phyloP scores from a whole-genome alignment of 2,113 vertebrate species.

The Percopsis transmontana region DNA sequence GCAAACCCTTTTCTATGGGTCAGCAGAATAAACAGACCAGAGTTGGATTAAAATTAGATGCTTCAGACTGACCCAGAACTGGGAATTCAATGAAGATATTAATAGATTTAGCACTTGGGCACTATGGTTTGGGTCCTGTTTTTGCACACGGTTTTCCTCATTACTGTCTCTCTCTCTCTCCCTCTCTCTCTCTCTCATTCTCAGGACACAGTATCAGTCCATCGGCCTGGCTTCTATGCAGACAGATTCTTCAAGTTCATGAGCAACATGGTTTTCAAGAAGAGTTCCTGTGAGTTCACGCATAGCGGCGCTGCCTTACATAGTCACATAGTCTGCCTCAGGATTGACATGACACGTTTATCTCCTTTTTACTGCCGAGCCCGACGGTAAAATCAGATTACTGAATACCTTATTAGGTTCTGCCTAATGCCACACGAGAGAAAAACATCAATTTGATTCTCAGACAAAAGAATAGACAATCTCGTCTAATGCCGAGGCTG shows the following conservation, averaged over 20 bases:
- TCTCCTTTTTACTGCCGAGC: slow-evolving; percentile 31
- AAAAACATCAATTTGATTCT: slow-evolving; percentile 11
- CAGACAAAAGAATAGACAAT: too few species aligned
- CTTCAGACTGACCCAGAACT: too few species aligned
- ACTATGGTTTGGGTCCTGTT: slow-evolving; percentile 25
- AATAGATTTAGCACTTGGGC: too few species aligned
- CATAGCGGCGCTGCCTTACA: slow-evolving; percentile 48
- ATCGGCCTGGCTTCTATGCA: slow-evolving; percentile 96
- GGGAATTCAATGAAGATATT: too few species aligned
- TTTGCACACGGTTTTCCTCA: slow-evolving; percentile 36
- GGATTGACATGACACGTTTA: slow-evolving; percentile 22
- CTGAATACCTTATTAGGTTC: slow-evolving; percentile 48
- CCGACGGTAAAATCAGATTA: slow-evolving; percentile 41
- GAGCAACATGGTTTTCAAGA: slow-evolving; percentile 93
- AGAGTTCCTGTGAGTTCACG: slow-evolving; percentile 91
- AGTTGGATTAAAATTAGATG: background rate
- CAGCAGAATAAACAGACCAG: background rate
- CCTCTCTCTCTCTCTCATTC: slow-evolving; percentile 39
- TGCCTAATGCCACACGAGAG: slow-evolving; percentile 21
- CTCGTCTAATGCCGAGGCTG: too few species aligned
- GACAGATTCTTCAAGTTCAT: slow-evolving; percentile 98
- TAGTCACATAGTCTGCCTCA: slow-evolving; percentile 46
- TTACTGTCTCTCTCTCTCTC: slow-evolving; percentile 17
- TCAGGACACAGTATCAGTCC: slow-evolving; percentile 96
- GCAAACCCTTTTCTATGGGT: too few species aligned